Evolutionary conservation across 2,113 vertebrate genomes (phyloP).

Genomic region (Pyxicephalus adspersus): DNA sequence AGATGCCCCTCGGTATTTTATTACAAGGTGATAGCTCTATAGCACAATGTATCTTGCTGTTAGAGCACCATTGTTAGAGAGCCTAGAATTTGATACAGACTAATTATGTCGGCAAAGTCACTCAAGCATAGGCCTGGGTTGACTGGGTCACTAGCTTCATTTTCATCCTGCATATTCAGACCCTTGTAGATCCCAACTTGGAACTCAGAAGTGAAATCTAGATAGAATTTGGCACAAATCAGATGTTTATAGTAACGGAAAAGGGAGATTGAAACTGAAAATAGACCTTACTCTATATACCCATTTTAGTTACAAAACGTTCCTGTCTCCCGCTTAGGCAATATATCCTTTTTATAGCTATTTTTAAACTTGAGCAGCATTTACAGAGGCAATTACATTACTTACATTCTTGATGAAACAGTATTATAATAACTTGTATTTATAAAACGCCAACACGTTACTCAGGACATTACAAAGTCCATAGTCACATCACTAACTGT

Average conservation of each 20-base stretch:
- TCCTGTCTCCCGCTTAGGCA: too few species aligned
- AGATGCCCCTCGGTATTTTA: constrained; percentile 43
- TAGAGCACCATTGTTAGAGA: constrained; percentile 25
- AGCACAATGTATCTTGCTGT: constrained; percentile 23
- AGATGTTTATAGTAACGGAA: background rate
- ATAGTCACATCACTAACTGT: too few species aligned
- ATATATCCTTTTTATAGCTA: too few species aligned
- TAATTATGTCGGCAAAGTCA: constrained; percentile 9
- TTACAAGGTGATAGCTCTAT: constrained; percentile 31
- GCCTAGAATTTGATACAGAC: constrained; percentile 26
- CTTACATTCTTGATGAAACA: too few species aligned
- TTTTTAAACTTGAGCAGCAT: too few species aligned
- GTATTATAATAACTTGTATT: too few species aligned
- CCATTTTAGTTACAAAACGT: too few species aligned
- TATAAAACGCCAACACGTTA: too few species aligned
- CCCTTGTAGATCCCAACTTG: constrained; percentile 4
- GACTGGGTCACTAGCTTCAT: constrained; percentile 41
- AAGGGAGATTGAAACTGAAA: too few species aligned
- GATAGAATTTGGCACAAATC: constrained; percentile 15
- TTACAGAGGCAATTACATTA: too few species aligned
- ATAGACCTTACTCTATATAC: too few species aligned
- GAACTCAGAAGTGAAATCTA: background rate
- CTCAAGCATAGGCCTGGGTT: constrained; percentile 7
- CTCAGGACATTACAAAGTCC: too few species aligned
- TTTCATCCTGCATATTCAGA: constrained; percentile 18